Evolutionary conservation across 2,888 invertebrate species (phyloP).

Genomic region (Seira sanloemensis): DNA sequence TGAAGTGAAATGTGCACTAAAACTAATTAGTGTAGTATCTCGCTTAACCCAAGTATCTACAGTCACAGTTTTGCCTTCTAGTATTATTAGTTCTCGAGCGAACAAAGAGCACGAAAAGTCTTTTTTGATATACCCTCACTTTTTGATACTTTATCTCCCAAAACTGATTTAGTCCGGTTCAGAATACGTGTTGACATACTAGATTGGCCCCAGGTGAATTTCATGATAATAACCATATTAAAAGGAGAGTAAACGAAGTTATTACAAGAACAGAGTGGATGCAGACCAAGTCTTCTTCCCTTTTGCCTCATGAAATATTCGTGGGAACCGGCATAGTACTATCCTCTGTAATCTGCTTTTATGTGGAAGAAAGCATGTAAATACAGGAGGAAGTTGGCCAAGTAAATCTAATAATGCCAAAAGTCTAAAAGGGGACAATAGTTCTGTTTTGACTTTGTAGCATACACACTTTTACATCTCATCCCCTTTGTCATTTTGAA

Average conservation of each 20-base stretch:
- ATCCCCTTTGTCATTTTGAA: slow-evolving; percentile 10
- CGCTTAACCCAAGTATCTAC: not conserved
- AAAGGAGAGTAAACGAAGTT: not conserved
- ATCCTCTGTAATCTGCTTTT: too few relatives aligned
- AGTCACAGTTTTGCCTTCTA: not conserved
- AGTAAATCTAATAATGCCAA: not conserved
- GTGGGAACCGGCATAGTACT: too few relatives aligned
- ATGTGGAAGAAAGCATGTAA: too few relatives aligned
- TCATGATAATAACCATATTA: slow-evolving; percentile 3
- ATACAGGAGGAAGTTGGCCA: too few relatives aligned
- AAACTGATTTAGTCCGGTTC: not conserved
- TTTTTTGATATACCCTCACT: not conserved
- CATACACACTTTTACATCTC: not conserved
- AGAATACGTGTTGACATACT: not conserved
- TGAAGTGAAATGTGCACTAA: not conserved
- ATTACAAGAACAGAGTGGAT: too few relatives aligned
- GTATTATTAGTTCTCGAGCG: not conserved
- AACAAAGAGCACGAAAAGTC: not conserved
- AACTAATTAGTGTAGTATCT: slow-evolving; percentile 3
- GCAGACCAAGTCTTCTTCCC: too few relatives aligned
- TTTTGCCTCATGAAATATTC: too few relatives aligned
- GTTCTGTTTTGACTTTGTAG: not conserved
- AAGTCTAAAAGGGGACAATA: slow-evolving; percentile 4
- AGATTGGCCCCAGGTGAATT: slow-evolving; percentile 11
- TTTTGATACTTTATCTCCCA: slow-evolving; percentile 1